Conservation (phyloP, 2,888 invertebrate genomes). For the Cerceris ruficornis region DNA sequence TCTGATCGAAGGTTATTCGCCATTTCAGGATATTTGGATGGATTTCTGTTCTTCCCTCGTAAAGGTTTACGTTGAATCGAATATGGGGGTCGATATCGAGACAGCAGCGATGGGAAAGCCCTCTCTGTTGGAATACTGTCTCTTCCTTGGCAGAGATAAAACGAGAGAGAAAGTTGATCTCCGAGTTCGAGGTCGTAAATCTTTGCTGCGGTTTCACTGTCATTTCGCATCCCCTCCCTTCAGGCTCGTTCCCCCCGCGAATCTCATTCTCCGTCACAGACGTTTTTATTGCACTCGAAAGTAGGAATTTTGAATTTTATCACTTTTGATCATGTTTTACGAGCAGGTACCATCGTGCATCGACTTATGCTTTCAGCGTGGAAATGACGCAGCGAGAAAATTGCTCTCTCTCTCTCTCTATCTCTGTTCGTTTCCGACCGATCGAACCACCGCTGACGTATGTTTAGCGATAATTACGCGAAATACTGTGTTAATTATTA, state of each 20-base stretch:
- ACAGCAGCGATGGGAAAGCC: constrained; percentile 3
- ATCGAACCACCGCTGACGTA: no score
- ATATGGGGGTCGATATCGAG: constrained; percentile 26
- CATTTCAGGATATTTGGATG: constrained; percentile 48
- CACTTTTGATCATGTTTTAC: constrained; percentile 10
- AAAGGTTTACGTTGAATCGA: constrained; percentile 47
- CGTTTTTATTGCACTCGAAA: constrained; percentile 24
- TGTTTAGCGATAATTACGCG: no score
- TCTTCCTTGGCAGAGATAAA: constrained; percentile 9
- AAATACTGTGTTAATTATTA: background rate
- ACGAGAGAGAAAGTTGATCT: constrained; percentile 27
- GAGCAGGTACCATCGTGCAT: background rate
- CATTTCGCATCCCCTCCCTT: constrained; percentile 28
- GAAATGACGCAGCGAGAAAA: no score
- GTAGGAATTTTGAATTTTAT: constrained; percentile 31
- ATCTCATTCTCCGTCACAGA: constrained; percentile 27
- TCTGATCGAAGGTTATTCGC: constrained; percentile 42
- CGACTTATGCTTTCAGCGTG: no score
- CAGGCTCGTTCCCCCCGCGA: constrained; percentile 22
- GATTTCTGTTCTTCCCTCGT: constrained; percentile 46
- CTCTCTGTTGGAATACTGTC: background rate
- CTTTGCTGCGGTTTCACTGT: background rate
- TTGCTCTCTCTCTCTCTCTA: no score
- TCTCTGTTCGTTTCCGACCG: no score
- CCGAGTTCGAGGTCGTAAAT: constrained; percentile 19